Percentiles rank a stretch among this genome's conserved stretches.
phyloP scores from a whole-genome alignment of 2,113 vertebrate species.

The Orientallactaga bullata region DNA sequence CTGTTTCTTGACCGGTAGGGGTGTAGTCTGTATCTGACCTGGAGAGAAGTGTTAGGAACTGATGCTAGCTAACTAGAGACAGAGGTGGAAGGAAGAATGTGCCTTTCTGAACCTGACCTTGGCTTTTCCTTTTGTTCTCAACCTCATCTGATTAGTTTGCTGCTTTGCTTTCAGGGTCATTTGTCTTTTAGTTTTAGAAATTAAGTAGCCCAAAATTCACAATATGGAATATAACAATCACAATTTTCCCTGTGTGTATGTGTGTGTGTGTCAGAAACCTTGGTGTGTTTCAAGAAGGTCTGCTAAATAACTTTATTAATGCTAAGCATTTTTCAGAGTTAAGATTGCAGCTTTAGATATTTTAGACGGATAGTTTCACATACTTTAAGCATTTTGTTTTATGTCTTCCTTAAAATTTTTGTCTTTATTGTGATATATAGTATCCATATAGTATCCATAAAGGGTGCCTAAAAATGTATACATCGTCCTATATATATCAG shows the following conservation, averaged over 20 bases:
- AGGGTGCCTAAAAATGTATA: constrained; percentile 1
- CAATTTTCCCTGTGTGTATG: not conserved
- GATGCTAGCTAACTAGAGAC: not conserved
- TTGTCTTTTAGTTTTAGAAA: not conserved
- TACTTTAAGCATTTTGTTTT: constrained; percentile 49
- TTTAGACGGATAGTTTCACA: constrained; percentile 12
- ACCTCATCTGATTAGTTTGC: not conserved
- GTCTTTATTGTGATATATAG: constrained; percentile 18
- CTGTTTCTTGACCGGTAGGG: not conserved
- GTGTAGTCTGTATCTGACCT: not conserved
- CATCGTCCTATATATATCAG: not conserved
- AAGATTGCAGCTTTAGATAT: constrained; percentile 27
- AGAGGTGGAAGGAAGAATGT: not conserved
- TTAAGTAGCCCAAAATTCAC: not conserved
- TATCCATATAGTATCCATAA: not conserved
- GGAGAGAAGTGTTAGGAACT: not conserved
- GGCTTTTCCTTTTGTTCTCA: not conserved
- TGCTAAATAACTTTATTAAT: constrained; percentile 37
- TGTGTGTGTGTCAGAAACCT: not conserved
- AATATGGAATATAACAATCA: not conserved
- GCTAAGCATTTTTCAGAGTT: constrained; percentile 30
- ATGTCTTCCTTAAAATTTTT: constrained; percentile 42
- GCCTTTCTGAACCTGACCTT: not conserved
- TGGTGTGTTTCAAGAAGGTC: not conserved
- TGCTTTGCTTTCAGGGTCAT: not conserved